A percentile compares a stretch with the other conserved stretches of the same genome.
These are phyloP conservation scores for Heliconius congener DNA, from an alignment of 1,140 invertebrate genomes.

Conservation along the genomic window DNA sequence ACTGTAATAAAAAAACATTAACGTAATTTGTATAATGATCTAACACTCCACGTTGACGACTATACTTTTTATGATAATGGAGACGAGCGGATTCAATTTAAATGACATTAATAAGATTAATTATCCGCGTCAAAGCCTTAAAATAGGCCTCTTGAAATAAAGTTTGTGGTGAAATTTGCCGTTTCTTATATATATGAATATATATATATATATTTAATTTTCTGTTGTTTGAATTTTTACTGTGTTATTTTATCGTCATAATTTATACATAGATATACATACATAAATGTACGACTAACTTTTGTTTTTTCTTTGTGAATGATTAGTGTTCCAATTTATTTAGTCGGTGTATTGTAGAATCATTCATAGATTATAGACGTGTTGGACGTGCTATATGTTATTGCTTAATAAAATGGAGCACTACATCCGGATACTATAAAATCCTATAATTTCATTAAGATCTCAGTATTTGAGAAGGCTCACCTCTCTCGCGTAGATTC, in stretches of 20 bases:
- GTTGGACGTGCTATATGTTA: background rate
- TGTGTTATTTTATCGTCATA: constrained; percentile 27
- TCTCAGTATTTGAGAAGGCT: constrained; percentile 46
- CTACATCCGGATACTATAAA: constrained; percentile 24
- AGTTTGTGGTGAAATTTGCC: constrained; percentile 53
- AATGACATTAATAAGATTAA: constrained; percentile 59
- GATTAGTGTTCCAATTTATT: constrained; percentile 33
- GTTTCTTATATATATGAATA: constrained; percentile 17
- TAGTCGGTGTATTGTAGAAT: constrained; percentile 12
- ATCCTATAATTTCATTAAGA: constrained; percentile 29
- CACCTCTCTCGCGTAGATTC: constrained; percentile 58
- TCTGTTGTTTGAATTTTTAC: constrained; percentile 41
- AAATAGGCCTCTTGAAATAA: constrained; percentile 42
- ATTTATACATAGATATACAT: constrained; percentile 28
- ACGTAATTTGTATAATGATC: constrained; percentile 43
- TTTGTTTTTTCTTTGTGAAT: constrained; percentile 15
- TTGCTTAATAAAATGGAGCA: constrained; percentile 20
- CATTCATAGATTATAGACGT: constrained; percentile 8
- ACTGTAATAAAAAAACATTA: constrained; percentile 34
- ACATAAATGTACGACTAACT: constrained; percentile 35
- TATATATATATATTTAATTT: constrained; percentile 23
- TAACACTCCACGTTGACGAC: constrained; percentile 46
- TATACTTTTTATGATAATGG: constrained; percentile 55
- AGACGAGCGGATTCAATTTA: constrained; percentile 52
- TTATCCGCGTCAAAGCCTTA: constrained; percentile 50